Base-by-base conservation (phyloP, 2,888 invertebrate species). In the Mimumesa dahlbomi region DNA sequence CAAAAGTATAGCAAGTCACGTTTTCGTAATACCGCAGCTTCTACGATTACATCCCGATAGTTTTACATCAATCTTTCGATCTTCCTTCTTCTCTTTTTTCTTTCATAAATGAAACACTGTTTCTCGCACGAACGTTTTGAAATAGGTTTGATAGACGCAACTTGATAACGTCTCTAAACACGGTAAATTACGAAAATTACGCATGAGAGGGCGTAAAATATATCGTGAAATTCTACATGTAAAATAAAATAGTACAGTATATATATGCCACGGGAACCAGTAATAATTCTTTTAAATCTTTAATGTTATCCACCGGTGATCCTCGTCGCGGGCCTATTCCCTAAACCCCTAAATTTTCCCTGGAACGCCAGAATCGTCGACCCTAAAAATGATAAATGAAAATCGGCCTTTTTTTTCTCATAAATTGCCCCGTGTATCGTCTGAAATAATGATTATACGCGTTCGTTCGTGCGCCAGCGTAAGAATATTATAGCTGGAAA, bases 231-330 rank as follows among this genome's bases (percentile, higher is more conserved):
- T n/a, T 29, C 6, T 2, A 21, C n/a, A 9, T 16, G 22, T 18
- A 45, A 29, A 43, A 38, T 22, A 36, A 45, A 45, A 38, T 18
- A 7, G 22, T 25, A 38, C 13, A 19, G 22, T 22, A 25, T 18
- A 11, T 19, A 19, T 3, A 49, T 34, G 16, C 48, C 48, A 16
- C n/a, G 48, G 16, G 50, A 11, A 3, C 65, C n/a, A n/a, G n/a
- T 49, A 61, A 65, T 62, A 73, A 66, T 62, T 58, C 58, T 43
- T 11, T 48, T 40, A 46, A 66, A 71, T 71, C 22, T 63, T 63
- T 52, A 58, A 64, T 50, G 58, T 36, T 38, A 42, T 53, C 49
- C 49, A 40, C 36, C n/a, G 42, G 46, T 13, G 31, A 62, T 36
- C 68, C 50, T 34, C 46, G 18, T 38, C 46, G 31, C n/a, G 31